Percentiles rank a stretch among this genome's conserved stretches.
These are phyloP conservation scores for Altica lythri DNA, from an alignment of 2,888 invertebrate species.

Conservation along the genomic window DNA sequence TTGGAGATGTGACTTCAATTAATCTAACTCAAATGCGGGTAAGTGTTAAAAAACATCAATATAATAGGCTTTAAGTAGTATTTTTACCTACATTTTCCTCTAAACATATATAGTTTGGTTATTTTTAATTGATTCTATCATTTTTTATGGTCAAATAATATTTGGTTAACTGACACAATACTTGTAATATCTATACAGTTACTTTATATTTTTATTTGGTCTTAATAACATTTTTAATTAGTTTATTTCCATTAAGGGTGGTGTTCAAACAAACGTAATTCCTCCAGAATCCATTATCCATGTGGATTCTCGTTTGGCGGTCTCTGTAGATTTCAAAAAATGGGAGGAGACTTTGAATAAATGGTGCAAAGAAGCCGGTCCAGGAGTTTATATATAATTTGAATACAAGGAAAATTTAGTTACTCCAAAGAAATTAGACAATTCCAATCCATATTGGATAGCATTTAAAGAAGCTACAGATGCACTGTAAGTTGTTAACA, in stretches of 20 bases:
- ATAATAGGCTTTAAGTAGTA: not conserved
- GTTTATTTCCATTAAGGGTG: no score
- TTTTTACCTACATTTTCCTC: not conserved
- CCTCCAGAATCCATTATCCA: conserved; percentile 78
- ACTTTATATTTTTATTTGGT: no score
- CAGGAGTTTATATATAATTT: conserved; percentile 47
- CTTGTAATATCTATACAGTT: not conserved
- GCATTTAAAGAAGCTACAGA: conserved; percentile 62
- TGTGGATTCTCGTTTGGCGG: conserved; percentile 75
- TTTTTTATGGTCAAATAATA: not conserved
- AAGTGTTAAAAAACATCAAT: conserved; percentile 48
- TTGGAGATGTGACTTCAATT: conserved; percentile 86
- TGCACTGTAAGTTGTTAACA: conserved; percentile 56
- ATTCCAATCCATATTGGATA: conserved; percentile 65
- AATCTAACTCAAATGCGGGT: conserved; percentile 80
- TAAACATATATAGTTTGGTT: not conserved
- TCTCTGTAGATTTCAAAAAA: conserved; percentile 64
- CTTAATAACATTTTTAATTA: no score
- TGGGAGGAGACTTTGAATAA: conserved; percentile 60
- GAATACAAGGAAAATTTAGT: conserved; percentile 60
- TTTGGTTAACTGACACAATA: not conserved
- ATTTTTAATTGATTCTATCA: not conserved
- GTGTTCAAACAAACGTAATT: conserved; percentile 88
- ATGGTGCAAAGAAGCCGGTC: conserved; percentile 57
- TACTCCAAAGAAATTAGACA: conserved; percentile 60